Percentiles rank a stretch among this genome's conserved stretches.
phyloP scores from a whole-genome alignment of 1,140 invertebrate genomes.

The Aphis craccivora region DNA sequence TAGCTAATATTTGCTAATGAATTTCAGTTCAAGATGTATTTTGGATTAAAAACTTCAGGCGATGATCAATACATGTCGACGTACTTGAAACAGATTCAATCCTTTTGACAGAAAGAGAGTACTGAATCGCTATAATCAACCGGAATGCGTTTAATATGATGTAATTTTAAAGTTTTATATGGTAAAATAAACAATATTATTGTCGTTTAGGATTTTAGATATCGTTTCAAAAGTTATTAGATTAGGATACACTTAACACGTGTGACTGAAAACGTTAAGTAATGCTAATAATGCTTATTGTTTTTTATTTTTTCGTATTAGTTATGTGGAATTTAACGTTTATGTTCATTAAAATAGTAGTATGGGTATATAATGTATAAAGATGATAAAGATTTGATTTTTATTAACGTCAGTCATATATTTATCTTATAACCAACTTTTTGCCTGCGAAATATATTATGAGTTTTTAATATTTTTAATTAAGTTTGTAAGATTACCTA shows the following conservation, averaged over 20 bases:
- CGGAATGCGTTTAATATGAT: background rate
- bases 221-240: background rate
- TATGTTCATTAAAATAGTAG: background rate
- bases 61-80: background rate
- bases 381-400: background rate
- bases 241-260: background rate
- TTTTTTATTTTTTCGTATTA: background rate
- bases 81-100: background rate
- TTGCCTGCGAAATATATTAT: too few species aligned
- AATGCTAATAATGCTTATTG: background rate
- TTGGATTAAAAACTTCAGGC: background rate
- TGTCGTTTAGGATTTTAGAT: too few species aligned
- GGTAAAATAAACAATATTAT: background rate
- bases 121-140: background rate
- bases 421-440: background rate
- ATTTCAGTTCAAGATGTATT: background rate
- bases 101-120: background rate
- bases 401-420: background rate
- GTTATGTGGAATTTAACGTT: background rate
- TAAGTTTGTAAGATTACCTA: background rate
- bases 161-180: background rate
- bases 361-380: background rate
- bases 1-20: conserved; percentile 9
- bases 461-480: background rate
- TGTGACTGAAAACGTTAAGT: background rate